phyloP scores from a whole-genome alignment of 2,888 invertebrate genomes.

The Drosophila borealis region DNA sequence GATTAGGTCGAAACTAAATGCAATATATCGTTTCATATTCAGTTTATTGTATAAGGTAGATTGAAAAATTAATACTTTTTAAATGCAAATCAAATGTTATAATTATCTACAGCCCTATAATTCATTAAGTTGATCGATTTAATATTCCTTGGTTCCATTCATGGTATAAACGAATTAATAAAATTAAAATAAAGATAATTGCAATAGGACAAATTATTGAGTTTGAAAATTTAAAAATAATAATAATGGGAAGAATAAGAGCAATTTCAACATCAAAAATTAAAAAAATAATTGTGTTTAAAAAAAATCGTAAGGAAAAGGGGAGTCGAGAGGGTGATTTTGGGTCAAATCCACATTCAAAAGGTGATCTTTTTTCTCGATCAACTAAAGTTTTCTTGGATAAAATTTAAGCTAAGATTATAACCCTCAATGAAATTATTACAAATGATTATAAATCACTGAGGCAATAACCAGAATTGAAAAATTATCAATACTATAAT shows the following conservation, averaged over 20 bases:
- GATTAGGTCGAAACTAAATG: too few species aligned
- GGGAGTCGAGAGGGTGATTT: slow-evolving; percentile 86
- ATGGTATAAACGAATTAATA: slow-evolving; percentile 86
- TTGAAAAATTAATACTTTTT: slow-evolving; percentile 84
- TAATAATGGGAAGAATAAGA: slow-evolving; percentile 87
- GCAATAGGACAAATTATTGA: slow-evolving; percentile 73
- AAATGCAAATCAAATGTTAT: slow-evolving; percentile 76
- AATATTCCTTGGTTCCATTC: slow-evolving; percentile 88
- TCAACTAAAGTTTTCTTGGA: too few species aligned
- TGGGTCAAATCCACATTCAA: too few species aligned
- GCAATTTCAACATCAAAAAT: slow-evolving; percentile 91
- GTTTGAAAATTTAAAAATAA: slow-evolving; percentile 82
- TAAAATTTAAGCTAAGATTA: too few species aligned
- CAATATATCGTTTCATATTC: too few species aligned
- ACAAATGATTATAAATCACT: too few species aligned
- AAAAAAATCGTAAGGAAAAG: slow-evolving; percentile 88
- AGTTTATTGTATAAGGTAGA: too few species aligned
- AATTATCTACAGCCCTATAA: slow-evolving; percentile 70
- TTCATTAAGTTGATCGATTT: slow-evolving; percentile 85
- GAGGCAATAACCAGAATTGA: too few species aligned
- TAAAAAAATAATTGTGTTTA: slow-evolving; percentile 88
- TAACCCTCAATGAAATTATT: too few species aligned
- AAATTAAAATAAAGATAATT: slow-evolving; percentile 86
- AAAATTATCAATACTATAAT: too few species aligned
- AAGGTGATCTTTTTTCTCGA: too few species aligned